Evolutionary conservation across 1,140 invertebrate species (phyloP).

Genomic region (Pseudomyrmex cubaensis): DNA sequence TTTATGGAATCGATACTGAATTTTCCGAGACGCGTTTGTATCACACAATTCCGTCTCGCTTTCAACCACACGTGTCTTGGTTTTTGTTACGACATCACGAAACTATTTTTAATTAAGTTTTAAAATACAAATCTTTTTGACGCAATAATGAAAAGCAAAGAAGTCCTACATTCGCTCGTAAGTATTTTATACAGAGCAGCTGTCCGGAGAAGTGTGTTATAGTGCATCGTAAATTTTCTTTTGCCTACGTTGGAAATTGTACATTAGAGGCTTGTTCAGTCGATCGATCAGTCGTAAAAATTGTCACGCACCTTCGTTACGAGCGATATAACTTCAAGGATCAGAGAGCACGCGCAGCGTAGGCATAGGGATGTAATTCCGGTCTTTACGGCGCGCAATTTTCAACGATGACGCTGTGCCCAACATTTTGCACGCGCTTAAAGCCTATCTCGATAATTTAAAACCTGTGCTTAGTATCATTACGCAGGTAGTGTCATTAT

Average conservation of each 20-base stretch:
- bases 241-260: conserved; percentile 10
- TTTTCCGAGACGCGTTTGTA: conserved; percentile 28
- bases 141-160: conserved; percentile 17
- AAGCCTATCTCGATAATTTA: conserved; percentile 40
- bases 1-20: conserved; percentile 40
- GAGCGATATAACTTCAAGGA: conserved; percentile 36
- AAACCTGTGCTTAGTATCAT: conserved; percentile 36
- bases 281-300: conserved; percentile 59
- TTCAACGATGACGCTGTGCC: neutral
- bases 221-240: conserved; percentile 55
- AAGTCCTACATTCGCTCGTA: neutral
- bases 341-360: neutral
- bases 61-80: too few relatives aligned
- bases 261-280: conserved; percentile 38
- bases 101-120: too few relatives aligned
- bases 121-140: too few relatives aligned
- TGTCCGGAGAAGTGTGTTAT: conserved; percentile 7
- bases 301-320: conserved; percentile 31
- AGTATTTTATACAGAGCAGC: neutral
- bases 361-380: conserved; percentile 30
- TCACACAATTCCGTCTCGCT: neutral
- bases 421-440: conserved; percentile 1
- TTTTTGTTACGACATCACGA: neutral
- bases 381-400: conserved; percentile 20
- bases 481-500: conserved; percentile 28